Percentiles rank a stretch among this genome's conserved stretches.
phyloP scores from a whole-genome alignment of 2,797 vertebrate species.

The Diplodus sargus region DNA sequence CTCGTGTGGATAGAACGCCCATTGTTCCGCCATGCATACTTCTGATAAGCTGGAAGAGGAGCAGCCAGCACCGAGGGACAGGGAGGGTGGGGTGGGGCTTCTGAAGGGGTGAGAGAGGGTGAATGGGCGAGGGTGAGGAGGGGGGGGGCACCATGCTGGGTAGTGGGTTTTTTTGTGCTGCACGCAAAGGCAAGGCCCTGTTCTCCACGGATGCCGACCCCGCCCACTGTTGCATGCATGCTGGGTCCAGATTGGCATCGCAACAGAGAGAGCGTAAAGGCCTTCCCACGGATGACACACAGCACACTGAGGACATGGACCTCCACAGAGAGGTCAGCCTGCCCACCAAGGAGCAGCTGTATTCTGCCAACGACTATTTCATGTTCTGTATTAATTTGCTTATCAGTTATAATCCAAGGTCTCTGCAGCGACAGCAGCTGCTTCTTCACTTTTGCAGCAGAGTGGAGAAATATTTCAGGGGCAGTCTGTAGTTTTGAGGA shows the following conservation, averaged over 20 bases:
- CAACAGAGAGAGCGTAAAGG: slow-evolving; percentile 63
- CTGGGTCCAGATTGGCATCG: slow-evolving; percentile 57
- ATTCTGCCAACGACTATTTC: slow-evolving; percentile 30
- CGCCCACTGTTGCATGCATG: slow-evolving; percentile 74
- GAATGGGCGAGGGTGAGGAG: slow-evolving; percentile 60
- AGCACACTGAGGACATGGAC: slow-evolving; percentile 62
- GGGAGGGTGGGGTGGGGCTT: slow-evolving; percentile 24
- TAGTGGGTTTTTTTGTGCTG: slow-evolving; percentile 64
- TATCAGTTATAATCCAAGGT: neutral
- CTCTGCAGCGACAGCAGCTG: neutral
- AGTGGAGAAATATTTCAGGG: neutral
- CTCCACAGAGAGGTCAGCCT: slow-evolving; percentile 51
- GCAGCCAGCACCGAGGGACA: slow-evolving; percentile 54
- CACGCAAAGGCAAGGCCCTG: slow-evolving; percentile 77
- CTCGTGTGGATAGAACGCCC: slow-evolving; percentile 77
- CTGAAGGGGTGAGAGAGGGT: slow-evolving; percentile 65
- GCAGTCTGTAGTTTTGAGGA: too few relatives aligned
- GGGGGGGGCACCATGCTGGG: slow-evolving; percentile 65
- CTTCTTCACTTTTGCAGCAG: neutral
- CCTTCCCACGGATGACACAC: slow-evolving; percentile 73
- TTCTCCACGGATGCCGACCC: slow-evolving; percentile 79
- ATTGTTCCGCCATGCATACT: slow-evolving; percentile 82
- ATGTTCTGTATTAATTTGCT: slow-evolving; percentile 9
- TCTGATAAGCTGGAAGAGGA: slow-evolving; percentile 82
- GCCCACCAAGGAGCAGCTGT: slow-evolving; percentile 62